Base-by-base conservation (phyloP, 53 echinoderm and acorn worm species). In the Stichopus horrens region DNA sequence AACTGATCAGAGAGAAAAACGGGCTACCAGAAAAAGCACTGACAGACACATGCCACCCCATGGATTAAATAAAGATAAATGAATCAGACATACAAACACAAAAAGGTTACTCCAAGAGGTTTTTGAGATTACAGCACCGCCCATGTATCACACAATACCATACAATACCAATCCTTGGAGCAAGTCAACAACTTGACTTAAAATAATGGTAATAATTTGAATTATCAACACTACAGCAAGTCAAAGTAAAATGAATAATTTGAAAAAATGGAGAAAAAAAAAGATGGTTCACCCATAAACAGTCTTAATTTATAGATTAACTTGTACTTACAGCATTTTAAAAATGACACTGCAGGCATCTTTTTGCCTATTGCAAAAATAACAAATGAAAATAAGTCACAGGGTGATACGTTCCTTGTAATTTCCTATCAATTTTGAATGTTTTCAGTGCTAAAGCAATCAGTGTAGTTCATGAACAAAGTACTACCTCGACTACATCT, bases 141-240 rank as follows among this genome's bases (percentile, higher is more conserved):
- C 71, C 71, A 71, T 71, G 71, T n/a, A 18, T 37, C 37, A 37
- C 18, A 71, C 71, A 68, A 68, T 19, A 71, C 18, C 71, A 71
- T 16, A 71, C 18, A 71, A 71, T 71, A 5, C 11, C 7, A 16
- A 81, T 20, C 55, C 81, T 81, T 81, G 81, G 81, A 81, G 81
- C 81, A 81, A 81, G 81, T 81, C 81, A 81, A 81, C 57, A 56
- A 81, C 9, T 81, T 6, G 79, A 79, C 20, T 76, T 57, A 55
- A 81, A 81, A 56, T 55, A 58, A 81, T 56, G 21, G 58, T 81
- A 56, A 81, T 81, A 81, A 81, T 53, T 14, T 56, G 55, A 56
- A 56, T 81, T 81, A 81, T 81, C 81, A 81, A 81, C 81, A 81
- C 81, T 81, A 81, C 81, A 81, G 81, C 81, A 81, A 81, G 56